Evolutionary conservation across 2,113 vertebrate genomes (phyloP).

Genomic region (Mesembrinibis cayennensis): DNA sequence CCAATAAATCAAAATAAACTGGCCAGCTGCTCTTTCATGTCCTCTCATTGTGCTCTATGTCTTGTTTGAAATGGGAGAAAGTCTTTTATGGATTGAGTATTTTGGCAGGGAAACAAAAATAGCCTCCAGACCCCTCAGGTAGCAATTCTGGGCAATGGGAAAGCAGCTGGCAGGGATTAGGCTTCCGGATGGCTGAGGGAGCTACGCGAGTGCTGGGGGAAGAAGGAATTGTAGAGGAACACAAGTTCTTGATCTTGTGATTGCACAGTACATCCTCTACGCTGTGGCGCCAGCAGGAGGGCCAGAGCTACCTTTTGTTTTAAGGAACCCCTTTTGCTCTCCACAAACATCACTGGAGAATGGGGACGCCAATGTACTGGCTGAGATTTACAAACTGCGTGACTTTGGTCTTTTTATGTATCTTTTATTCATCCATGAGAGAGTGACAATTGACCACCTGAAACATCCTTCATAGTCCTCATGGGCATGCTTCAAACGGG

Average conservation of each 20-base stretch:
- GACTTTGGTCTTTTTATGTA: neutral
- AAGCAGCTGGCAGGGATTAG: neutral
- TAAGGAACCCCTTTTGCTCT: neutral
- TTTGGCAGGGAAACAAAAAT: neutral
- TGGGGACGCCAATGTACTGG: no score
- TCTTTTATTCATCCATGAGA: neutral
- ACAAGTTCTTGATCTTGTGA: neutral
- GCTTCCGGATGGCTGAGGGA: neutral
- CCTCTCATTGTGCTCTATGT: neutral
- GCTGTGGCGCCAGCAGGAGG: neutral
- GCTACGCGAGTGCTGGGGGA: rapidly evolving
- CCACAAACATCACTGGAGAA: neutral
- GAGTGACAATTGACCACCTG: neutral
- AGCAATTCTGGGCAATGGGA: neutral
- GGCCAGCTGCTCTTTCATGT: slow-evolving; percentile 16
- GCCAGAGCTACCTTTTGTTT: neutral
- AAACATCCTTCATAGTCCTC: neutral
- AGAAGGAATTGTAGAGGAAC: neutral
- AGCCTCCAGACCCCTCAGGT: neutral
- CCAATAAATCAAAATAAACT: slow-evolving; percentile 43
- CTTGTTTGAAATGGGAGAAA: neutral
- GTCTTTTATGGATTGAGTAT: neutral
- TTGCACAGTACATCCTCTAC: neutral
- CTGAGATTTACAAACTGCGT: neutral
- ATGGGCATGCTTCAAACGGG: neutral